phyloP scores from a whole-genome alignment of 2,113 vertebrate genomes.

The Pachycephala philippinensis region DNA sequence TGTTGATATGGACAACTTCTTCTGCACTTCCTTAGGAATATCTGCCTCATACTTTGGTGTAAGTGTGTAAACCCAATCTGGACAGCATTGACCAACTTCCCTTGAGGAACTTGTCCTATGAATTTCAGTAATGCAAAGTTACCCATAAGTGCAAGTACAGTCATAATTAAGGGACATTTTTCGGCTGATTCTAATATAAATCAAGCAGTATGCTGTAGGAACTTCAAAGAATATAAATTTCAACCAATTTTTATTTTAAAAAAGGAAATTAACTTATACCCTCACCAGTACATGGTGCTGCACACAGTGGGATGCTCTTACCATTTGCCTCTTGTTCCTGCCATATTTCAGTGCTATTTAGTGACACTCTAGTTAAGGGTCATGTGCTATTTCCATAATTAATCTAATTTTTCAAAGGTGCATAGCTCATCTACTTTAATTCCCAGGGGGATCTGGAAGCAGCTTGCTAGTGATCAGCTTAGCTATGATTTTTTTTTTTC shows the following conservation, averaged over 20 bases:
- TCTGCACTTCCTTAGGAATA: neutral
- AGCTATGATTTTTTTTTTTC: neutral
- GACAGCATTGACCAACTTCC: neutral
- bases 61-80: neutral
- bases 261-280: neutral
- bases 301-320: neutral
- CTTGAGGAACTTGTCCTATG: neutral
- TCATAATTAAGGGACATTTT: neutral
- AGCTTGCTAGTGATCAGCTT: neutral
- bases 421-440: neutral
- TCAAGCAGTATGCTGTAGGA: neutral
- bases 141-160: neutral
- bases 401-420: conserved; percentile 16
- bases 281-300: neutral
- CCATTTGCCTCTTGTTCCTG: neutral
- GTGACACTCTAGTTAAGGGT: neutral
- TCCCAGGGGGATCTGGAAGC: neutral
- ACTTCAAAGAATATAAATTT: neutral
- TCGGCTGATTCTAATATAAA: neutral
- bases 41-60: neutral
- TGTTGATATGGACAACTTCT: neutral
- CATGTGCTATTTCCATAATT: neutral
- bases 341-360: neutral
- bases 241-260: neutral
- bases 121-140: neutral